Evolutionary conservation across 2,113 vertebrate genomes (phyloP).

Genomic region (Excalfactoria chinensis): DNA sequence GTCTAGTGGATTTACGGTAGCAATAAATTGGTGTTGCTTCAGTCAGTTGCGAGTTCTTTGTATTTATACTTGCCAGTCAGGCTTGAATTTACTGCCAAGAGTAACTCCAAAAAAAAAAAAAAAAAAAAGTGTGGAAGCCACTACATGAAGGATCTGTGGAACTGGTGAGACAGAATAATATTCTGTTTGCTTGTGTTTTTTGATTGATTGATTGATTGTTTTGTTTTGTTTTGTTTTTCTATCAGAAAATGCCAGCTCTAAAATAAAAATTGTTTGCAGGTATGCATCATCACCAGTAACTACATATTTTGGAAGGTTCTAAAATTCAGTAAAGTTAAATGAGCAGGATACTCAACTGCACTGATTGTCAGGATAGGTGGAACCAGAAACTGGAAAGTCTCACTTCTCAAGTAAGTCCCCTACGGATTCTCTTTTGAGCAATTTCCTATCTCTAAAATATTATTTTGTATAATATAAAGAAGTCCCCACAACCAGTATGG

Average conservation of each 20-base stretch:
- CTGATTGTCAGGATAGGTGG: not conserved
- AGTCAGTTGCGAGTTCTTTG: not conserved
- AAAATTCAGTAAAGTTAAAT: not conserved
- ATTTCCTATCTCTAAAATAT: not conserved
- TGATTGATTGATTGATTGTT: too few relatives aligned
- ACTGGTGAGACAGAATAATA: not conserved
- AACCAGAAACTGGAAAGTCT: not conserved
- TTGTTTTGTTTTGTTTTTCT: not conserved
- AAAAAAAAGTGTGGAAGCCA: not conserved
- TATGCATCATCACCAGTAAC: not conserved
- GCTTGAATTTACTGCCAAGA: not conserved
- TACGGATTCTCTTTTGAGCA: not conserved
- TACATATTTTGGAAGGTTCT: not conserved
- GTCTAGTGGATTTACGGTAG: not conserved
- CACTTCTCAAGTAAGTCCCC: not conserved
- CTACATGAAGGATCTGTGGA: not conserved
- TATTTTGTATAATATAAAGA: not conserved
- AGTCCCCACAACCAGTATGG: not conserved
- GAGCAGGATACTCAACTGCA: not conserved
- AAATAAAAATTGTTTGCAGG: not conserved
- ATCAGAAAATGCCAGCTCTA: not conserved
- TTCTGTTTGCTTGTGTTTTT: too few relatives aligned
- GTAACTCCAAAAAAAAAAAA: not conserved
- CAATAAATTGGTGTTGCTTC: not conserved
- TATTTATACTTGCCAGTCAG: not conserved